Evolutionary conservation across 2,113 vertebrate species (phyloP).

Genomic region (Numida meleagris): DNA sequence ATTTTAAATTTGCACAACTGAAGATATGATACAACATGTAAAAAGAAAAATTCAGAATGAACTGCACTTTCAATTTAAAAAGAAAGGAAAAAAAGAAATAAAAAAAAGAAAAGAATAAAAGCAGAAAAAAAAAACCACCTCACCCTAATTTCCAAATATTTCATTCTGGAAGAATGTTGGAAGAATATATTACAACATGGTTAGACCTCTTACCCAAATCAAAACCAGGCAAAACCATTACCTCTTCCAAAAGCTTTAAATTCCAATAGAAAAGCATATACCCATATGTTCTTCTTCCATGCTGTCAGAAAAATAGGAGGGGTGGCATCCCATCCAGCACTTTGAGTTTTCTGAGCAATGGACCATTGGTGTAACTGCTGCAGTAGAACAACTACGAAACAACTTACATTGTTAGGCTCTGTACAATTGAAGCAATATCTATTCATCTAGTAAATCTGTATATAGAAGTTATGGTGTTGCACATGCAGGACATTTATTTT

Average conservation of each 20-base stretch:
- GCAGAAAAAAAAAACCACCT: not conserved
- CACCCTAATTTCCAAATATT: not conserved
- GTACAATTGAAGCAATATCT: constrained; percentile 2
- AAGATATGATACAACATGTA: not conserved
- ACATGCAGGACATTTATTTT: constrained; percentile 75
- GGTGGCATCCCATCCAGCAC: not conserved
- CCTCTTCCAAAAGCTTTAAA: not conserved
- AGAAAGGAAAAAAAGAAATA: not conserved
- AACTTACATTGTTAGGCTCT: not conserved
- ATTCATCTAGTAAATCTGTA: constrained; percentile 35
- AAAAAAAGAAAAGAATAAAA: not conserved
- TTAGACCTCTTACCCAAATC: not conserved
- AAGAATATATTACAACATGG: not conserved
- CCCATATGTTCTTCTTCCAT: not conserved
- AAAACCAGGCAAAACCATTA: not conserved
- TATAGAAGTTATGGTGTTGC: constrained; percentile 54
- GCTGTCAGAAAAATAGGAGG: not conserved
- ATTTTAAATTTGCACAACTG: not conserved
- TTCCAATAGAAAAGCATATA: not conserved
- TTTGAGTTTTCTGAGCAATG: not conserved
- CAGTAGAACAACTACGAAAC: not conserved
- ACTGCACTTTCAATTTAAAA: not conserved
- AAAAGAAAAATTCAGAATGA: not conserved
- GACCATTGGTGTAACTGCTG: not conserved
- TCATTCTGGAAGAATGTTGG: not conserved